These are phyloP conservation scores for Caenorhabditis uteleia DNA, from an alignment of 2,888 invertebrate genomes.

Conservation along the genomic window DNA sequence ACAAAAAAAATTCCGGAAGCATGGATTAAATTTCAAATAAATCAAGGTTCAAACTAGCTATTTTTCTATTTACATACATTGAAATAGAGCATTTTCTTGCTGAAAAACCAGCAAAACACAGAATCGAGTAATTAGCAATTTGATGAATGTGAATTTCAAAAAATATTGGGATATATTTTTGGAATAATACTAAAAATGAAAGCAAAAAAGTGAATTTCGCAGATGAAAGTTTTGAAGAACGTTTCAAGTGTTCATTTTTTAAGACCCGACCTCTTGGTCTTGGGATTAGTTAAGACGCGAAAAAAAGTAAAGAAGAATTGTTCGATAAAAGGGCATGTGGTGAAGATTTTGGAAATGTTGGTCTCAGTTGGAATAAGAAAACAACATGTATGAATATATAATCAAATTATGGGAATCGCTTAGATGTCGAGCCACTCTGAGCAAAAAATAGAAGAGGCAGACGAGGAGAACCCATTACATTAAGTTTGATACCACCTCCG, in stretches of 20 bases:
- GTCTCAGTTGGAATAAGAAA: conserved; percentile 42
- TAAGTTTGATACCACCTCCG: conserved; percentile 15
- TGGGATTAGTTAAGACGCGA: not conserved
- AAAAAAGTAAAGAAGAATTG: not conserved
- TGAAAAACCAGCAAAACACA: too few relatives aligned
- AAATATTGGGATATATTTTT: too few relatives aligned
- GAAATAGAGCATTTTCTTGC: too few relatives aligned
- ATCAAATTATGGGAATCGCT: conserved; percentile 35
- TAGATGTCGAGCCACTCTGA: conserved; percentile 1
- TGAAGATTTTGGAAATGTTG: conserved; percentile 28
- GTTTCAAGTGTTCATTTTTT: not conserved
- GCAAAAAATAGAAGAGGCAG: not conserved
- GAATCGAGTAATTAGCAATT: too few relatives aligned
- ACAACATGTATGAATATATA: conserved; percentile 33
- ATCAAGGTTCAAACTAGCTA: too few relatives aligned
- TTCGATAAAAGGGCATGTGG: conserved; percentile 34
- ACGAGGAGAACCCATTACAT: conserved; percentile 30
- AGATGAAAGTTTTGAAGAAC: too few relatives aligned
- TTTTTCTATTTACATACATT: too few relatives aligned
- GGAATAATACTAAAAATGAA: too few relatives aligned
- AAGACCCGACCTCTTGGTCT: not conserved
- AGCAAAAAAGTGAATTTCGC: too few relatives aligned
- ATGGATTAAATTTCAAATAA: too few relatives aligned
- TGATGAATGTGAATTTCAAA: too few relatives aligned
- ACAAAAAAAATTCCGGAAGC: too few relatives aligned